Evolutionary conservation across 2,888 invertebrate species (phyloP).

Genomic region (Folsomia candida): DNA sequence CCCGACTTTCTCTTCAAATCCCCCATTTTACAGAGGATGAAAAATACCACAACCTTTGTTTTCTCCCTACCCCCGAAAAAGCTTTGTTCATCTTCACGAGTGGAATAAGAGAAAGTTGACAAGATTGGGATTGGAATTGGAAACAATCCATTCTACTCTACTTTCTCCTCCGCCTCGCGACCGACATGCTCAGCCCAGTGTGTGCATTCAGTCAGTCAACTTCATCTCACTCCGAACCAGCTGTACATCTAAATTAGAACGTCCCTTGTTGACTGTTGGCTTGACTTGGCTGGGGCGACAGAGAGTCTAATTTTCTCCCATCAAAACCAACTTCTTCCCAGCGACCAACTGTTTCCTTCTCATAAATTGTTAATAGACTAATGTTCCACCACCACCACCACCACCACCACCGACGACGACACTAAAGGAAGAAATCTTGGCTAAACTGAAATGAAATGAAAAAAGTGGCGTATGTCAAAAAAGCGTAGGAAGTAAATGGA

Average conservation of each 20-base stretch:
- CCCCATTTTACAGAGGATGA: too few species aligned
- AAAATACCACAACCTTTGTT: not conserved
- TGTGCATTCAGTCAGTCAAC: not conserved
- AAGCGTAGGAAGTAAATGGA: too few species aligned
- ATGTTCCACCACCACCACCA: too few species aligned
- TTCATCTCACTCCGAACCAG: not conserved
- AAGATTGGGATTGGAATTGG: conserved; percentile 44
- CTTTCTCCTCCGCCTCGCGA: not conserved
- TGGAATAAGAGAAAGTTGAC: conserved; percentile 27
- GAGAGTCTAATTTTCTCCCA: conserved; percentile 4
- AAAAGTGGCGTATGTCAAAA: too few species aligned
- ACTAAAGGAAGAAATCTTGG: too few species aligned
- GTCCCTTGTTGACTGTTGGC: conserved; percentile 18
- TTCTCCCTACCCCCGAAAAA: not conserved
- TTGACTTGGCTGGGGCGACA: not conserved
- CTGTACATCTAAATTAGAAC: conserved; percentile 28
- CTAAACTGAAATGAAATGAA: too few species aligned
- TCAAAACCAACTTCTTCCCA: conserved; percentile 4
- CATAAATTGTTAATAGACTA: too few species aligned
- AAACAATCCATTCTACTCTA: conserved; percentile 42
- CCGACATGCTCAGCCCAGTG: conserved; percentile 10
- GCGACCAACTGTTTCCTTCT: too few species aligned
- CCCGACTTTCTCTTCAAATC: too few species aligned
- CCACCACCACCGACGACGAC: too few species aligned
- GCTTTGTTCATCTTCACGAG: not conserved